A percentile compares a stretch with the other conserved stretches of the same genome.
Evolutionary conservation across 2,888 invertebrate species (phyloP).

Genomic region (Chalcosyrphus nemorum): DNA sequence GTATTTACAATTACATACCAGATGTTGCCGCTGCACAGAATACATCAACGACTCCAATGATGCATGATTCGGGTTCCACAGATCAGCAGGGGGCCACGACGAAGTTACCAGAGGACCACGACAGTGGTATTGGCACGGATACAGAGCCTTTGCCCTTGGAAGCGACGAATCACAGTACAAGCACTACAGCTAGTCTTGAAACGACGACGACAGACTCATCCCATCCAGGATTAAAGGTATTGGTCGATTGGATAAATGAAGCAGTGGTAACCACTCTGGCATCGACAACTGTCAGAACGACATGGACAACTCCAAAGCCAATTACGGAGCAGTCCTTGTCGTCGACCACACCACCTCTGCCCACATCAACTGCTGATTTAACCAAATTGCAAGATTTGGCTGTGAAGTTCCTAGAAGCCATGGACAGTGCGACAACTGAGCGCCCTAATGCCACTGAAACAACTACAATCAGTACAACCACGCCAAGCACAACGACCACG

Average conservation of each 20-base stretch:
- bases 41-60: slow-evolving; percentile 32
- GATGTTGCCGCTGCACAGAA: slow-evolving; percentile 77
- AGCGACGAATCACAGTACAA: background rate
- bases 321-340: background rate
- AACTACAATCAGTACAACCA: slow-evolving; percentile 8
- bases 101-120: background rate
- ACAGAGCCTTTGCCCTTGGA: slow-evolving; percentile 48
- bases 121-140: slow-evolving; percentile 5
- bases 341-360: slow-evolving; percentile 9
- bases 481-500: slow-evolving; percentile 28
- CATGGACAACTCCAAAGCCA: slow-evolving; percentile 1
- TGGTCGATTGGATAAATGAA: slow-evolving; percentile 20
- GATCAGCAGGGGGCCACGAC: slow-evolving; percentile 17
- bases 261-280: slow-evolving; percentile 5
- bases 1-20: slow-evolving; percentile 82
- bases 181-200: background rate
- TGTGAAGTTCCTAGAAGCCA: slow-evolving; percentile 70
- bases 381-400: slow-evolving; percentile 69
- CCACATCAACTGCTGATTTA: slow-evolving; percentile 74
- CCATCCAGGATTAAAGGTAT: slow-evolving; percentile 13
- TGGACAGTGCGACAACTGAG: slow-evolving; percentile 41
- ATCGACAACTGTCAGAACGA: background rate
- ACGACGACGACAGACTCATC: slow-evolving; percentile 6
- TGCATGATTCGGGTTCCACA: slow-evolving; percentile 12
- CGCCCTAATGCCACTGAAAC: slow-evolving; percentile 21